Base-by-base conservation (phyloP, 2,888 invertebrate genomes). In the Melipona bicolor region DNA sequence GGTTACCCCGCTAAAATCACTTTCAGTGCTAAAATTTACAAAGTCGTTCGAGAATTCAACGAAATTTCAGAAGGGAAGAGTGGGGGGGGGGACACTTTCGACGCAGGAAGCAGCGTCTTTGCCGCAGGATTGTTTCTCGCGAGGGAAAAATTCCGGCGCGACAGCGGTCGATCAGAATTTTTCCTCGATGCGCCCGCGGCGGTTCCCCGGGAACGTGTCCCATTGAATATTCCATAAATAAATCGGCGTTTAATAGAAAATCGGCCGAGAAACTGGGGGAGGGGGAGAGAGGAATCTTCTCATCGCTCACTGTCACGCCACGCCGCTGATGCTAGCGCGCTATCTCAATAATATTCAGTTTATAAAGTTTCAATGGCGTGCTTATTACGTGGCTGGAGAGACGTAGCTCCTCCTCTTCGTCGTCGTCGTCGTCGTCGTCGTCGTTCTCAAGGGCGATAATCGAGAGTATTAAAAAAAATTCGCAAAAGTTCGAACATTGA, bases 151-250 rank as follows among this genome's bases (percentile, higher is more conserved):
- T 74, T 64, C 49, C 36, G 24, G 43, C 67, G 36, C 27, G 27
- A 15, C 19, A 15, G 36, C 56, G 21, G 86, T 91, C 43, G 90
- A 92, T 93, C 92, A 92, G 91, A 93, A 93, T 93, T 93, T 92
- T 90, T 32, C 32, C 89, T 87, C 85, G 83, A 81, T 72, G 71
- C 68, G 70, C 77, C 86, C 65, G 78, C 69, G 62, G 77, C 70
- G 52, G 62, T 49, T 80, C 19, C 69, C 70, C 77, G 32, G 84
- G 84, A 84, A 88, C 86, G 89, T 90, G 89, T 87, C 83, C 88
- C 91, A 92, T 93, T 91, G 92, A 92, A 94, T 94, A 94, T 93
- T 94, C 93, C 93, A 94, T 93, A 94, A 93, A 93, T 93, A 94
- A 93, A 94, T 93, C 92, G 94, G 90, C 91, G 91, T 92, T 93